phyloP scores from a whole-genome alignment of 2,113 vertebrate genomes.

The Phylloscopus trochilus region DNA sequence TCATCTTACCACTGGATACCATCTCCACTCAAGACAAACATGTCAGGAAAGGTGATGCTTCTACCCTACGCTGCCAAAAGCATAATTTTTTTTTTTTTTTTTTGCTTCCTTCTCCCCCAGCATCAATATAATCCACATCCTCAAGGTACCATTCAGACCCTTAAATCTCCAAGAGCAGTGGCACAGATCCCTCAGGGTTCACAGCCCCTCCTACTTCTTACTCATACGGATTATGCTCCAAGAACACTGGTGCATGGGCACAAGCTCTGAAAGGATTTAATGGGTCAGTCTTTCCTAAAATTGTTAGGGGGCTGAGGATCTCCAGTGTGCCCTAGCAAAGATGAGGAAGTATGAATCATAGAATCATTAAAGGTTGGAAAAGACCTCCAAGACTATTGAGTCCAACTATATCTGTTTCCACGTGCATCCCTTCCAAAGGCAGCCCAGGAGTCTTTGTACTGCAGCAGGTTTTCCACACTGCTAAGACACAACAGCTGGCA shows the following conservation, averaged over 20 bases:
- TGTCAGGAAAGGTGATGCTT: conserved; percentile 10
- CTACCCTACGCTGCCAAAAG: background rate
- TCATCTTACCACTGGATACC: background rate
- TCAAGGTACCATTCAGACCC: background rate
- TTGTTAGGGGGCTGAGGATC: background rate
- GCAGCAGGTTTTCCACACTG: background rate
- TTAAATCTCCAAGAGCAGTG: background rate
- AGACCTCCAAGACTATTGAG: background rate
- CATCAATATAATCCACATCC: background rate
- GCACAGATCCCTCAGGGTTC: background rate
- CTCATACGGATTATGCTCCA: background rate
- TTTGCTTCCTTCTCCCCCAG: background rate
- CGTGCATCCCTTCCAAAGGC: background rate
- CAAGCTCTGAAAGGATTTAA: background rate
- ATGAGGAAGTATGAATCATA: background rate
- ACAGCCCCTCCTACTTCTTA: background rate
- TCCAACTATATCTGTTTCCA: background rate
- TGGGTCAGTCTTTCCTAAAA: background rate
- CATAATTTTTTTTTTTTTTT: background rate
- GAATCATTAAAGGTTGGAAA: background rate
- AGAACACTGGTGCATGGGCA: background rate
- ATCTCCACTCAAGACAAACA: background rate
- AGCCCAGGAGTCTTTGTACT: background rate
- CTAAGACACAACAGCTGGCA: background rate
- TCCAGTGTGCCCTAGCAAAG: background rate